phyloP scores from a whole-genome alignment of 2,113 vertebrate species.

The Benitochromis conjunctus region DNA sequence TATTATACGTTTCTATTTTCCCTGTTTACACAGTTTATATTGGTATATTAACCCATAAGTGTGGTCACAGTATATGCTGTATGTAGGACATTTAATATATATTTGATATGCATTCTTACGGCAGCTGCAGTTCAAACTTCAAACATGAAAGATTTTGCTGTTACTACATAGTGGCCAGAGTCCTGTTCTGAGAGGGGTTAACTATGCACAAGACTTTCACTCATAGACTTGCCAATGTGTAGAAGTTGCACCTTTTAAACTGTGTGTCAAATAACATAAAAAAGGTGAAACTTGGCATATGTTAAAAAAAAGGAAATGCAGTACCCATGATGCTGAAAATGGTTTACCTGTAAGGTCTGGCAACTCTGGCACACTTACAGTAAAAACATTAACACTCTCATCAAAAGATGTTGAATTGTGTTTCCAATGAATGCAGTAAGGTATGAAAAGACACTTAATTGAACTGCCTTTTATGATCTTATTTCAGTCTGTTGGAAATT shows the following conservation, averaged over 20 bases:
- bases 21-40: rapidly evolving
- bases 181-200: neutral
- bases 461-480: neutral
- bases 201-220: neutral
- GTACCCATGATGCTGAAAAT: rapidly evolving
- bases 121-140: neutral
- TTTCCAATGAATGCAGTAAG: neutral
- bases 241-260: neutral
- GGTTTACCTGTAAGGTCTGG: neutral
- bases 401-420: neutral
- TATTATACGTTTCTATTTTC: neutral
- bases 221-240: neutral
- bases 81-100: neutral
- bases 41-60: neutral
- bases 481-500: neutral
- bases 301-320: neutral
- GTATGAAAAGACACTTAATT: neutral
- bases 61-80: neutral
- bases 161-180: too few relatives aligned
- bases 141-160: too few relatives aligned
- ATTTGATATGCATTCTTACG: neutral
- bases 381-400: neutral
- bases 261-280: neutral
- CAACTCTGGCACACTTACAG: neutral
- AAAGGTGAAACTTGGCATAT: neutral